Evolutionary conservation across 2,113 vertebrate species (phyloP).

Genomic region (Triplophysa siluroides): DNA sequence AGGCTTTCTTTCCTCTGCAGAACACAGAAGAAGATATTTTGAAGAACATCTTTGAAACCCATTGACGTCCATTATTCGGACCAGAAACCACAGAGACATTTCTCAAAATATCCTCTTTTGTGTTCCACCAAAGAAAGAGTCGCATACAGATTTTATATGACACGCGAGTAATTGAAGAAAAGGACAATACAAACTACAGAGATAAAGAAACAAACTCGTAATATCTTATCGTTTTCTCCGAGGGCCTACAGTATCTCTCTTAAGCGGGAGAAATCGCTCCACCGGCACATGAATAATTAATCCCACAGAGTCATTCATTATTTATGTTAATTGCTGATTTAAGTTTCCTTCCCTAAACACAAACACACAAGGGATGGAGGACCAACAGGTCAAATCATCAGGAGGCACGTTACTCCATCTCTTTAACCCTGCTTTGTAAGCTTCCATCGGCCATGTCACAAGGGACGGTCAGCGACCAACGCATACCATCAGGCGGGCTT

Average conservation of each 20-base stretch:
- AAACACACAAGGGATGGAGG: conserved; percentile 56
- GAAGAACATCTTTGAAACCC: no score
- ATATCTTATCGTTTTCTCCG: conserved; percentile 3
- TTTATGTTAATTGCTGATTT: conserved; percentile 94
- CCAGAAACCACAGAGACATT: no score
- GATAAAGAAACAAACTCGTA: neutral
- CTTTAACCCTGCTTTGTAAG: conserved; percentile 36
- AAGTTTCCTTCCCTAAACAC: conserved; percentile 84
- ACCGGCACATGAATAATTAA: conserved; percentile 93
- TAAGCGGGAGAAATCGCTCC: conserved; percentile 79
- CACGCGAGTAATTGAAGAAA: neutral
- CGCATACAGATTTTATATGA: no score
- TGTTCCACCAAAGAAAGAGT: no score
- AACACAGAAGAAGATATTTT: no score
- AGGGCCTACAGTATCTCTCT: conserved; percentile 69
- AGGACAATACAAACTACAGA: neutral
- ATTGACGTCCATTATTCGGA: no score
- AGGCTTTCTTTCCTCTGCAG: no score
- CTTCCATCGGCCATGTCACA: neutral
- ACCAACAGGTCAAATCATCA: conserved; percentile 71
- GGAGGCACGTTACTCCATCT: conserved; percentile 46
- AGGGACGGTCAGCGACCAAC: neutral
- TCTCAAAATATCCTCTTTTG: no score
- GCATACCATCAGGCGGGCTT: neutral
- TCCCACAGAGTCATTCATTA: conserved; percentile 83